Percentiles rank a stretch among this genome's conserved stretches.
phyloP scores from a whole-genome alignment of 1,140 invertebrate genomes.

The Lordiphosa mommai region DNA sequence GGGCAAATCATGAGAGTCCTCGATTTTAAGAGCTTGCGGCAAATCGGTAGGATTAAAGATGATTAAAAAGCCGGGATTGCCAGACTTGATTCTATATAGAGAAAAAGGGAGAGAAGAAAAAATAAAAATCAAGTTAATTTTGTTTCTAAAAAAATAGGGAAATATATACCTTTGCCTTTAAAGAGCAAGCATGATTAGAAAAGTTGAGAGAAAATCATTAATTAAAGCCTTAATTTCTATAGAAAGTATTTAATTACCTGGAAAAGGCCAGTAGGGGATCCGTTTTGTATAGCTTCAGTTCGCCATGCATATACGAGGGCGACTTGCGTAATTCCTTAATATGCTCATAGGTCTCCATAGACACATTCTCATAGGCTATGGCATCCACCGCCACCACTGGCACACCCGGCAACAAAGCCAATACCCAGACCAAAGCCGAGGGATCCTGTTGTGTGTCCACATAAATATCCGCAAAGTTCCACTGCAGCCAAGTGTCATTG shows the following conservation, averaged over 20 bases:
- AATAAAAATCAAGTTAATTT: neutral
- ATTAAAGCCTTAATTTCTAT: neutral
- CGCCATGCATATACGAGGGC: constrained; percentile 82
- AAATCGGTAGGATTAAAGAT: constrained; percentile 82
- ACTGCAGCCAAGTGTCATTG: constrained; percentile 69
- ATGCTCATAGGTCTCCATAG: constrained; percentile 49
- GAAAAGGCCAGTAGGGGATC: constrained; percentile 83
- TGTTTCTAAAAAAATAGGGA: neutral
- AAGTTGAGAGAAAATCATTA: neutral
- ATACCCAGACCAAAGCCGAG: constrained; percentile 83
- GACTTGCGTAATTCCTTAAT: constrained; percentile 80
- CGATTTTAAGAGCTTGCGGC: constrained; percentile 80
- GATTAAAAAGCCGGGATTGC: constrained; percentile 86
- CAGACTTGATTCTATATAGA: constrained; percentile 83
- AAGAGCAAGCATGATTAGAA: constrained; percentile 25
- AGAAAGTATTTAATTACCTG: constrained; percentile 80
- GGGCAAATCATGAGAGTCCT: constrained; percentile 77
- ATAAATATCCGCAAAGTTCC: constrained; percentile 59
- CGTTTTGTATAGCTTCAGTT: constrained; percentile 74
- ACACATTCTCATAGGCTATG: constrained; percentile 61
- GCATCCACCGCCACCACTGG: constrained; percentile 84
- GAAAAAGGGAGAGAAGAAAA: neutral
- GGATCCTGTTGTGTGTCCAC: constrained; percentile 39
- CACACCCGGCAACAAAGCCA: constrained; percentile 86
- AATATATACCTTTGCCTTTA: constrained; percentile 44